phyloP scores from a whole-genome alignment of 2,888 invertebrate genomes.

The Phortica magna region DNA sequence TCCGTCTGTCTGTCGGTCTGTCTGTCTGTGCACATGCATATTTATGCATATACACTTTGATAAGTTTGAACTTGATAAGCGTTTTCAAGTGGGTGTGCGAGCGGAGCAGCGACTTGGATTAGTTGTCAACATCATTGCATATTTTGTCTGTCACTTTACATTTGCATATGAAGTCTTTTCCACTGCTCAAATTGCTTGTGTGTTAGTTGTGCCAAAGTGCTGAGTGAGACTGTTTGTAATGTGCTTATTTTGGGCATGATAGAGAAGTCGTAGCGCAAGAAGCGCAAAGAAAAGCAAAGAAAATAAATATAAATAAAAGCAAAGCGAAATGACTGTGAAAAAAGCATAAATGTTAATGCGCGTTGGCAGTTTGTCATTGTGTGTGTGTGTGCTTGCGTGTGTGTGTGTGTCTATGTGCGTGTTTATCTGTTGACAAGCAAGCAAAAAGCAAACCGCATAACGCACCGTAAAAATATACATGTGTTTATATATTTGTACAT shows the following conservation, averaged over 20 bases:
- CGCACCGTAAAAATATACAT: constrained; percentile 17
- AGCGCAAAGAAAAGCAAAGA: neutral
- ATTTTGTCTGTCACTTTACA: constrained; percentile 57
- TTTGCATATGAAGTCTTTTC: constrained; percentile 44
- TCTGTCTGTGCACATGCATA: neutral
- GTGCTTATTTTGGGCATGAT: constrained; percentile 23
- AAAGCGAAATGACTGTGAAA: constrained; percentile 62
- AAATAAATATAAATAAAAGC: constrained; percentile 10
- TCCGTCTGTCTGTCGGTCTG: neutral
- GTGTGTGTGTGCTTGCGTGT: neutral
- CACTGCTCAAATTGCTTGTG: neutral
- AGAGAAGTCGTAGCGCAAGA: neutral
- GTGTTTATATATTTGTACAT: constrained; percentile 3
- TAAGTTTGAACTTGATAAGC: constrained; percentile 2
- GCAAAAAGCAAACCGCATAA: neutral
- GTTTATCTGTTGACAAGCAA: neutral
- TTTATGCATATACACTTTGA: constrained; percentile 8
- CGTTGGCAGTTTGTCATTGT: constrained; percentile 40
- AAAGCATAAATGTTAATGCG: constrained; percentile 72
- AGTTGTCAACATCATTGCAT: constrained; percentile 38
- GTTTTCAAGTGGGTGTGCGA: constrained; percentile 2
- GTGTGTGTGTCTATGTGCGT: constrained; percentile 18
- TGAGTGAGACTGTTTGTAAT: constrained; percentile 29
- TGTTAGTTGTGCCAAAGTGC: neutral
- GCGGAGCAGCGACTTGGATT: constrained; percentile 14